Evolutionary conservation across 2,113 vertebrate genomes (phyloP), one percentile per base, ranked within the genome.

Genomic region (Tragelaphus buxtoni): DNA sequence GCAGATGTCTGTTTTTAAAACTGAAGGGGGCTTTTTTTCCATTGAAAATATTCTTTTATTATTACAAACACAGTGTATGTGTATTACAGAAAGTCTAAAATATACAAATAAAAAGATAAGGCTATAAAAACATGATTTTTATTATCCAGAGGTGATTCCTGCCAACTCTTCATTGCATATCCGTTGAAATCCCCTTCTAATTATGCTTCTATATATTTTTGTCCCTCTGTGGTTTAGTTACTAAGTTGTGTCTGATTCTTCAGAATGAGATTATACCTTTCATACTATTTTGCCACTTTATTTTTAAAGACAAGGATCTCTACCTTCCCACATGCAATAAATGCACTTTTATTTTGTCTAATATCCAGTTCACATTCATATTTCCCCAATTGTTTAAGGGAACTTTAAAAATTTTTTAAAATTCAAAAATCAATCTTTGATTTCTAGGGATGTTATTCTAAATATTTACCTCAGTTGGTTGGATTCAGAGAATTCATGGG

Each of bases 11-110:
- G 60, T 85, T 95, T 77, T 95, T 86, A 86, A 94, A 87, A 76
- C 1, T 10, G 42, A 91, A 20, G 6, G 3, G 16, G 82, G n/a
- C 7, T 47, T 92, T 88, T 89, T 81, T 17, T 32, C 14, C 24
- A 53, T 32, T 39, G 63, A 94, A 94, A 95, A 76, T 61, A 96
- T 39, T 85, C 5, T 88, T 95, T 94, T 93, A 93, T 86, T 86
- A 83, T 90, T 95, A 63, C 58, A 96, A 79, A 95, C 14, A 96
- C 24, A 74, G 22, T 60, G 30, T 53, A 35, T 85, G 24, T 60
- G 3, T 79, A 58, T 83, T 83, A 89, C 28, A 83, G 90, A 90
- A 89, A 91, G 69, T 74, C 30, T 53, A n/a, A 51, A 65, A 88
- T 20, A 74, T 22, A 82, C 4, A 94, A 92, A 20, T 49, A 88